A percentile compares a stretch with the other conserved stretches of the same genome.
Conservation (phyloP, 2,113 vertebrate genomes). For the Myrmophylax atrothorax region DNA sequence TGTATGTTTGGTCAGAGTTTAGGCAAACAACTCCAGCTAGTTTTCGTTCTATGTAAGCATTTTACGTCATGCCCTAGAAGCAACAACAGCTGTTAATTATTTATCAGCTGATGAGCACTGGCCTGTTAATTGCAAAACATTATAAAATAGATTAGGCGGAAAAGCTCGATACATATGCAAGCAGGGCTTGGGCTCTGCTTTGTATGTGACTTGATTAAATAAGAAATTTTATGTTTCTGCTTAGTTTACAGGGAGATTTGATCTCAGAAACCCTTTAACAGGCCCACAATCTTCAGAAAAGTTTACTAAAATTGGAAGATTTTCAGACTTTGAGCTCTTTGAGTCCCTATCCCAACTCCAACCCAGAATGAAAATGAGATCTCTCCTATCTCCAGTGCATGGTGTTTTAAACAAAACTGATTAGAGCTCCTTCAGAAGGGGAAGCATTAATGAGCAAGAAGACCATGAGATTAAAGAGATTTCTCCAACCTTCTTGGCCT, state of each 20-base stretch:
- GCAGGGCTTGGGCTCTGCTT: not conserved
- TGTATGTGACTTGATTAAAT: constrained; percentile 16
- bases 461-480: not conserved
- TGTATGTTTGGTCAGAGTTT: constrained; percentile 30
- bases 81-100: constrained; percentile 65
- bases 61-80: constrained; percentile 48
- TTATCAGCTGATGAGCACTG: constrained; percentile 64
- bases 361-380: not conserved
- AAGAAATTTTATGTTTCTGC: not conserved
- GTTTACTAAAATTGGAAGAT: not conserved
- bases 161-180: not conserved
- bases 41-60: constrained; percentile 33
- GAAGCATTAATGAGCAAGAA: not conserved
- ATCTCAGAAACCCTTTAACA: not conserved
- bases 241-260: not conserved
- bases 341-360: not conserved
- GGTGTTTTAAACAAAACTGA: not conserved
- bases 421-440: not conserved
- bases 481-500: not conserved
- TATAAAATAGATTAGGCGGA: constrained; percentile 52
- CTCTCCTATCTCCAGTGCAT: not conserved
- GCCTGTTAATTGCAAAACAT: constrained; percentile 59
- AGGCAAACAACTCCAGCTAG: not conserved
- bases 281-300: not conserved
- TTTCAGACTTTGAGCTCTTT: not conserved